Evolutionary conservation across 2,888 invertebrate genomes (phyloP), one percentile per base, ranked within the genome.

Genomic region (Cyclophora punctaria): DNA sequence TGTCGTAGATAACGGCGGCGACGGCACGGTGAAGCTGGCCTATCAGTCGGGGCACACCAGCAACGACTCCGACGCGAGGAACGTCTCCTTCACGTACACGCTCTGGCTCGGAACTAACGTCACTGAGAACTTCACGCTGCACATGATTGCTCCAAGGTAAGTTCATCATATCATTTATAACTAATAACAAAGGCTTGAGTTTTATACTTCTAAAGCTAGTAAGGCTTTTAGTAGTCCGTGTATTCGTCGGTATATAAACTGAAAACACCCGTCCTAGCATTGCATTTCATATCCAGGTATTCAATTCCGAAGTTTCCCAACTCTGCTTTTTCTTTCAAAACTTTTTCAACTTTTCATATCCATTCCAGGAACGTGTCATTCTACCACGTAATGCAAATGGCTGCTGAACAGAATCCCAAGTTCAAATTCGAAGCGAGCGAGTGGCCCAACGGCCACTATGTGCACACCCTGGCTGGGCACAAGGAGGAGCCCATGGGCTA

Each of bases 371-470:
- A 92, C 76, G 90, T 91, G 41, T 91, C 91, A 45, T 92, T 92
- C 80, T 92, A 91, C 75, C 92, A 91, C 71, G 92, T 94, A 59
- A 96, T 96, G 96, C 93, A 94, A 73, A 91, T 93, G 82, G 96
- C 96, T 0, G 94, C 96, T 52, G 94, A 95, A 58, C 90, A 93
- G 66, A 95, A 96, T 73, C 89, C 93, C 1, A 90, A 90, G 74
- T 90, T 90, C 77, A 92, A 93, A 69, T 95, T 95, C 73, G 92
- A 93, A 59, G 95, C 96, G 0, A 93, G 95, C 62, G 95, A 95
- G 73, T 96, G 96, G 96, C 96, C 96, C 2, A 96, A 96, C 73
- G 96, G 96, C 0, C 96, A 96, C 76, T 96, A 96, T 77, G 95
- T 96, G 34, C 96, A 96, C 79, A 96, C 96, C 0, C 87, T 96